Evolutionary conservation across 2,888 invertebrate species (phyloP).

Genomic region (Perithous albicinctus): DNA sequence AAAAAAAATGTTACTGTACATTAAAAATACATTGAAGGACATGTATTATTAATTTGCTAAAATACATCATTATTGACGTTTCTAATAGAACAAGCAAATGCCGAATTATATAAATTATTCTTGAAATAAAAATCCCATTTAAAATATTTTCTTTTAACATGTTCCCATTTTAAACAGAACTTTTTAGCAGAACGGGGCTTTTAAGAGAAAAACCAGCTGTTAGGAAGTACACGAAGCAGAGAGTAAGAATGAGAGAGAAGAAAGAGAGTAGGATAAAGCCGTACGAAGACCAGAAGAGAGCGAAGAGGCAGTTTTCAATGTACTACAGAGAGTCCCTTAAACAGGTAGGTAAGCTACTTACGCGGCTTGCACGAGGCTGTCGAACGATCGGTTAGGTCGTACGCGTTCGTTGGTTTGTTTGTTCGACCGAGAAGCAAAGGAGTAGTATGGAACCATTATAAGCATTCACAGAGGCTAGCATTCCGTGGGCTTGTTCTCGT

Average conservation of each 20-base stretch:
- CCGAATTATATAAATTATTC: no score
- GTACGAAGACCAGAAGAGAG: constrained; percentile 11
- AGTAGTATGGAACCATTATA: constrained; percentile 32
- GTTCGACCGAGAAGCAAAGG: background rate
- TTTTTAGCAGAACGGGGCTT: no score
- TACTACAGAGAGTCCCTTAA: constrained; percentile 9
- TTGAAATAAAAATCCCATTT: no score
- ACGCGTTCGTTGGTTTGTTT: background rate
- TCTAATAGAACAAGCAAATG: no score
- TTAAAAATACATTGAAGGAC: no score
- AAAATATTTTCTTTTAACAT: no score
- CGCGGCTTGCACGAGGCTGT: background rate
- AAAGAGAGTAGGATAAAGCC: constrained; percentile 5
- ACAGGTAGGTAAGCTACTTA: constrained; percentile 47
- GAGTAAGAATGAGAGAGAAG: background rate
- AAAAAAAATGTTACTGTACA: no score
- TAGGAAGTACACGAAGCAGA: background rate
- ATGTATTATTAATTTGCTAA: no score
- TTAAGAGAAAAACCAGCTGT: background rate
- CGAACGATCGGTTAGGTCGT: background rate
- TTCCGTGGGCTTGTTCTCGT: constrained; percentile 41
- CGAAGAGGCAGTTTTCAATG: constrained; percentile 4
- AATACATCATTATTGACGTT: no score
- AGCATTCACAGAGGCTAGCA: constrained; percentile 25
- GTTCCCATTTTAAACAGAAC: no score